Evolutionary conservation across 1,140 invertebrate genomes (phyloP).

Genomic region (Oedothorax gibbosus): DNA sequence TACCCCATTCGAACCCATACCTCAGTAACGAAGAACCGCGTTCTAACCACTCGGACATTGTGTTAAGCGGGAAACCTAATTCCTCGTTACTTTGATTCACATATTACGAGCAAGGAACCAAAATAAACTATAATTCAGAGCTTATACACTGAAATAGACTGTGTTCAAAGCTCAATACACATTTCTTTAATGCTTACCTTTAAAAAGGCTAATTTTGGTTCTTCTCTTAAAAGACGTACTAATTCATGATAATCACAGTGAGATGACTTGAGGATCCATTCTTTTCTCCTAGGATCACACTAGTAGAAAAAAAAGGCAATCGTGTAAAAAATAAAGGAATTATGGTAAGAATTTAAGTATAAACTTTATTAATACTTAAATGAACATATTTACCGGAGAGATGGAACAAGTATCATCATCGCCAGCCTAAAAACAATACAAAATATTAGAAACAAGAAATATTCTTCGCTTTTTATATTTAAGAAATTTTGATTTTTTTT

Average conservation of each 20-base stretch:
- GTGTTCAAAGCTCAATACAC: too few relatives aligned
- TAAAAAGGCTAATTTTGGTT: slow-evolving; percentile 81
- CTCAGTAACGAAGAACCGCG: too few relatives aligned
- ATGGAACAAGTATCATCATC: slow-evolving; percentile 68
- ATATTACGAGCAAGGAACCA: too few relatives aligned
- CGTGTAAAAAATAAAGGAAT: not conserved
- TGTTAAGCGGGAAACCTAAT: too few relatives aligned
- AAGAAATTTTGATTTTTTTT: too few relatives aligned
- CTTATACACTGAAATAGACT: too few relatives aligned
- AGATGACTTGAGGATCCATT: slow-evolving; percentile 86
- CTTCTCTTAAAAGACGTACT: slow-evolving; percentile 83
- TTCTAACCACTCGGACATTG: too few relatives aligned
- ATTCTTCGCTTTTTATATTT: too few relatives aligned
- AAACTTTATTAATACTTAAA: not conserved
- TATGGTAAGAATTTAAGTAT: not conserved
- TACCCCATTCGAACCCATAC: too few relatives aligned
- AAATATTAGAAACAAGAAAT: too few relatives aligned
- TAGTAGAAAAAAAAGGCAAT: not conserved
- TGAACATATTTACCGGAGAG: slow-evolving; percentile 73
- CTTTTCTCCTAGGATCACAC: slow-evolving; percentile 79
- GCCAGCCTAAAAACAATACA: slow-evolving; percentile 19
- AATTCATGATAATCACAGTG: slow-evolving; percentile 85
- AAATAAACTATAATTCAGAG: too few relatives aligned
- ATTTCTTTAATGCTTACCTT: slow-evolving; percentile 72
- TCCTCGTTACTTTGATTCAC: too few relatives aligned